phyloP scores from a whole-genome alignment of 2,888 invertebrate genomes.

The Didymodactylos carnosus region DNA sequence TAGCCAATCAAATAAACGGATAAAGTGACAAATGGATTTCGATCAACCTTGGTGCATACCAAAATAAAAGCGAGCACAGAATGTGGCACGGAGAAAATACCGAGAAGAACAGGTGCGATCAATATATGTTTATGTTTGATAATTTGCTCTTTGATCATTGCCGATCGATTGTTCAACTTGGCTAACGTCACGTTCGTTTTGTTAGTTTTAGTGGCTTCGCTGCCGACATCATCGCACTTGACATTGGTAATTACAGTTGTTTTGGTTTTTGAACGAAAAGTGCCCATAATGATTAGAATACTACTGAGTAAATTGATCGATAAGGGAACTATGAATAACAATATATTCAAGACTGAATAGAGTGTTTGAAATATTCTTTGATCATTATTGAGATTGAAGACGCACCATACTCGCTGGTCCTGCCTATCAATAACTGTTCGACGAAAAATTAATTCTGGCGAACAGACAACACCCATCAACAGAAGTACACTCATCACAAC shows the following conservation, averaged over 20 bases:
- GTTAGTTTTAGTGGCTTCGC: background rate
- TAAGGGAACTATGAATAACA: background rate
- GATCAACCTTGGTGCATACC: background rate
- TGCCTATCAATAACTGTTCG: background rate
- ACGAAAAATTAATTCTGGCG: background rate
- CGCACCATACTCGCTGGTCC: background rate
- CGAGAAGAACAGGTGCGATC: background rate
- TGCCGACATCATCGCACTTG: too few relatives aligned
- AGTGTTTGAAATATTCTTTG: background rate
- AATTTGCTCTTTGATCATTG: background rate
- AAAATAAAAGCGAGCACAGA: background rate
- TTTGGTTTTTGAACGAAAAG: background rate
- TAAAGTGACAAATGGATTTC: background rate
- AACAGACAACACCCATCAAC: background rate
- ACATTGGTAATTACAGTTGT: too few relatives aligned
- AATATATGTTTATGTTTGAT: background rate
- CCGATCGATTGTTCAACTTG: background rate
- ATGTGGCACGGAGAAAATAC: background rate
- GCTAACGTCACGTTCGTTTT: background rate
- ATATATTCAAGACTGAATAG: background rate
- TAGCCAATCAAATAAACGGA: background rate
- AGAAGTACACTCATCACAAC: background rate
- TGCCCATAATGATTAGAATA: background rate
- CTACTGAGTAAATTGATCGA: background rate
- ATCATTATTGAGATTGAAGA: background rate